Percentiles rank a stretch among this genome's conserved stretches.
phyloP scores from a whole-genome alignment of 1,140 invertebrate species.

The Brachionus manjavacas region DNA sequence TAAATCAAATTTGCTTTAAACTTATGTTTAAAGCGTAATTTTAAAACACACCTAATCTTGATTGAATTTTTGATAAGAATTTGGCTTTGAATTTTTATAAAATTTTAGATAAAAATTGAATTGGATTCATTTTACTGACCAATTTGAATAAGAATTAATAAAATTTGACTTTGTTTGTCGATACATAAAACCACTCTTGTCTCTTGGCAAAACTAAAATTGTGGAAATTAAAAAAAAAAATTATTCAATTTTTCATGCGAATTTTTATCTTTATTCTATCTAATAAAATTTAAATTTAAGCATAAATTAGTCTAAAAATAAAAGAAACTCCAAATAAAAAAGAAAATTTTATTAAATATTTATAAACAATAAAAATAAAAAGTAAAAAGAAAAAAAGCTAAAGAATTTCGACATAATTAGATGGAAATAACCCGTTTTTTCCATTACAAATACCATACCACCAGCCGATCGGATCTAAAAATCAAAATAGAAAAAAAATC shows the following conservation, averaged over 20 bases:
- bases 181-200: too few species aligned
- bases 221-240: background rate
- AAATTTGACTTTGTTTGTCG: background rate
- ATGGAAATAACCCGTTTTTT: conserved; percentile 80
- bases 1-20: background rate
- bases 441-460: conserved; percentile 82
- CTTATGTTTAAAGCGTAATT: background rate
- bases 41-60: background rate
- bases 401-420: conserved; percentile 79
- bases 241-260: background rate
- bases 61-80: background rate
- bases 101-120: too few species aligned
- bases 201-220: too few species aligned
- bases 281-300: background rate
- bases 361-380: background rate
- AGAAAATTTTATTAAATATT: background rate
- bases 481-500: background rate
- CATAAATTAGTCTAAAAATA: background rate
- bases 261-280: background rate
- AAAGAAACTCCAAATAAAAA: background rate
- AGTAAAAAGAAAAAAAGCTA: background rate
- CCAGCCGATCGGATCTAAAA: conserved; percentile 73
- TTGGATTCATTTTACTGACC: background rate
- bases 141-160: background rate
- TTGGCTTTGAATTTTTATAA: too few species aligned